A percentile compares a stretch with the other conserved stretches of the same genome.
These are phyloP conservation scores for Coranthus polyacanthus DNA, from an alignment of 2,797 vertebrate genomes.

Conservation along the genomic window DNA sequence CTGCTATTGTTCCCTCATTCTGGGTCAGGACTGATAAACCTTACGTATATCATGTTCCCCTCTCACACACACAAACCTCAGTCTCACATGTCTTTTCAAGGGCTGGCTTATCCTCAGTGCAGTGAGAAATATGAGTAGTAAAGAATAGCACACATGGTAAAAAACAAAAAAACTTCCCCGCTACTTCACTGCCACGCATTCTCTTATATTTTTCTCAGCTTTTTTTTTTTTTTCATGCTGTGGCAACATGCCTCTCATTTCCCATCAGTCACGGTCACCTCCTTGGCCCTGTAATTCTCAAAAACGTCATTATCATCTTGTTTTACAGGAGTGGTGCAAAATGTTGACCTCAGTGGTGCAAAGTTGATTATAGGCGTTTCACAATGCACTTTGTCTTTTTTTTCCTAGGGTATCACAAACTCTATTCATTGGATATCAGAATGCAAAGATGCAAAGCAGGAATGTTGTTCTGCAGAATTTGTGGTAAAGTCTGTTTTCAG, in stretches of 20 bases:
- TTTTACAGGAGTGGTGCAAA: slow-evolving; percentile 41
- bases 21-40: slow-evolving; percentile 11
- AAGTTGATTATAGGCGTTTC: slow-evolving; percentile 19
- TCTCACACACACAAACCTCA: slow-evolving; percentile 18
- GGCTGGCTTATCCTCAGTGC: not conserved
- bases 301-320: slow-evolving; percentile 50
- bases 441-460: slow-evolving; percentile 20
- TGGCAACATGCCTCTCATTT: slow-evolving; percentile 70
- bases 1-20: slow-evolving; percentile 48
- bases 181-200: slow-evolving; percentile 48
- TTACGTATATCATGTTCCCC: slow-evolving; percentile 36
- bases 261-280: slow-evolving; percentile 72
- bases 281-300: slow-evolving; percentile 56
- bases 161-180: slow-evolving; percentile 68
- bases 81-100: not conserved
- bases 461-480: slow-evolving; percentile 11
- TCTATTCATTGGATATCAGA: slow-evolving; percentile 19
- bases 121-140: slow-evolving; percentile 43
- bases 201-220: slow-evolving; percentile 7
- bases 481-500: slow-evolving; percentile 14
- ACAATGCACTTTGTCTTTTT: not conserved
- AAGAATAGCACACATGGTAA: slow-evolving; percentile 39
- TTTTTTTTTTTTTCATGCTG: slow-evolving; percentile 14
- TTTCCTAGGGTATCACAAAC: not conserved
- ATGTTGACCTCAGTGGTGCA: slow-evolving; percentile 27